A percentile compares a stretch with the other conserved stretches of the same genome.
These are phyloP conservation scores for Catharus bicknelli DNA, from an alignment of 2,113 vertebrate species.

Conservation along the genomic window DNA sequence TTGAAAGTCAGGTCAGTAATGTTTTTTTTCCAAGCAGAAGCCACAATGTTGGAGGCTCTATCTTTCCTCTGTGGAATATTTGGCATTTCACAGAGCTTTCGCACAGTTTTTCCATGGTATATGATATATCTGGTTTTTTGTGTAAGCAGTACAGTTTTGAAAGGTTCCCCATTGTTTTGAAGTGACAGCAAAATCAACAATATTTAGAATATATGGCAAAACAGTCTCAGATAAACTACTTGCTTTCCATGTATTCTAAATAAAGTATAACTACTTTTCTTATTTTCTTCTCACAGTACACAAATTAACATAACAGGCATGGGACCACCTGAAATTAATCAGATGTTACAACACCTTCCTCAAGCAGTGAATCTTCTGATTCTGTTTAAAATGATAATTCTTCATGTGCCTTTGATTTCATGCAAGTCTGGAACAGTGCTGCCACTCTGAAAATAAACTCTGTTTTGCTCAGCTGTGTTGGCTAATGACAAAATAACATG, in stretches of 20 bases:
- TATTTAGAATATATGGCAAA: neutral
- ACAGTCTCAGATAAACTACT: neutral
- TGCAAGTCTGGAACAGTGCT: neutral
- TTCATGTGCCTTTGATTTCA: neutral
- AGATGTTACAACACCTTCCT: neutral
- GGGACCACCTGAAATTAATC: neutral
- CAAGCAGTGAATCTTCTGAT: neutral
- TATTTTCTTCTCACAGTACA: neutral
- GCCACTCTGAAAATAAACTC: neutral
- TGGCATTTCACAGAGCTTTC: neutral
- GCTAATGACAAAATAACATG: neutral
- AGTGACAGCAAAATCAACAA: neutral
- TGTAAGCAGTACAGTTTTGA: neutral
- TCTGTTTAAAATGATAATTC: neutral
- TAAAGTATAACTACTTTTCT: neutral
- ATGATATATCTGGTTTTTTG: neutral
- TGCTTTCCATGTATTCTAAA: neutral
- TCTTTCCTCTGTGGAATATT: neutral
- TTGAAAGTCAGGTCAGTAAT: neutral
- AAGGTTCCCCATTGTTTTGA: neutral
- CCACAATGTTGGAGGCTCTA: neutral
- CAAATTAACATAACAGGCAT: neutral
- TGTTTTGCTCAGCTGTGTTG: neutral
- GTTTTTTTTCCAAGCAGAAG: neutral
- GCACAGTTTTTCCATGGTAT: neutral